A percentile compares a stretch with the other conserved stretches of the same genome.
These are phyloP conservation scores for Epinephelus cyanopodus DNA, from an alignment of 2,113 vertebrate species.

Conservation along the genomic window DNA sequence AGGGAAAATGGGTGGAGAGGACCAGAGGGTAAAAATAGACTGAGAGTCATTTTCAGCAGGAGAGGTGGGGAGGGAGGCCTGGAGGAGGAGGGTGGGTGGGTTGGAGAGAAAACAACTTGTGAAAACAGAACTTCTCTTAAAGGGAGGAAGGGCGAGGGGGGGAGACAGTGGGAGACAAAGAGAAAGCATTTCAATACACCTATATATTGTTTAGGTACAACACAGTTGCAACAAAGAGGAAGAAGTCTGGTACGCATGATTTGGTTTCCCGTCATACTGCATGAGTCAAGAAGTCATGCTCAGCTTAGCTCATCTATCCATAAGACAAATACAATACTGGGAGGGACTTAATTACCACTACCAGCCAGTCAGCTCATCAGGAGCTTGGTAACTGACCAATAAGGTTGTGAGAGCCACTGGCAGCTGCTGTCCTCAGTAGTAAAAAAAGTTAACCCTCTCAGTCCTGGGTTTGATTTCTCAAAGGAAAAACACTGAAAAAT, in stretches of 20 bases:
- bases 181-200: conserved; percentile 19
- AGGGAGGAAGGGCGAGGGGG: conserved; percentile 63
- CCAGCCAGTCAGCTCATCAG: conserved; percentile 63
- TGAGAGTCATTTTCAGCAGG: conserved; percentile 82
- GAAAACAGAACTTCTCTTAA: conserved; percentile 80
- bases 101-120: conserved; percentile 77
- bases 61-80: conserved; percentile 65
- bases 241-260: neutral
- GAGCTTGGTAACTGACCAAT: conserved; percentile 71
- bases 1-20: conserved; percentile 79
- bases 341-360: conserved; percentile 56
- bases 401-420: conserved; percentile 48
- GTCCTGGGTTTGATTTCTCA: conserved; percentile 17
- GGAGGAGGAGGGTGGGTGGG: conserved; percentile 42
- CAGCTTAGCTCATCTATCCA: conserved; percentile 42
- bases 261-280: conserved; percentile 24
- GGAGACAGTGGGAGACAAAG: conserved; percentile 36
- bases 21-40: conserved; percentile 85
- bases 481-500: neutral
- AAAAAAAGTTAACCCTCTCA: conserved; percentile 75
- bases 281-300: conserved; percentile 55
- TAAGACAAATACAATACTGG: conserved; percentile 67
- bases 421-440: conserved; percentile 61
- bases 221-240: conserved; percentile 12
- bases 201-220: conserved; percentile 8